Conservation (phyloP, 2,113 vertebrate species). For the Geothlypis trichas region DNA sequence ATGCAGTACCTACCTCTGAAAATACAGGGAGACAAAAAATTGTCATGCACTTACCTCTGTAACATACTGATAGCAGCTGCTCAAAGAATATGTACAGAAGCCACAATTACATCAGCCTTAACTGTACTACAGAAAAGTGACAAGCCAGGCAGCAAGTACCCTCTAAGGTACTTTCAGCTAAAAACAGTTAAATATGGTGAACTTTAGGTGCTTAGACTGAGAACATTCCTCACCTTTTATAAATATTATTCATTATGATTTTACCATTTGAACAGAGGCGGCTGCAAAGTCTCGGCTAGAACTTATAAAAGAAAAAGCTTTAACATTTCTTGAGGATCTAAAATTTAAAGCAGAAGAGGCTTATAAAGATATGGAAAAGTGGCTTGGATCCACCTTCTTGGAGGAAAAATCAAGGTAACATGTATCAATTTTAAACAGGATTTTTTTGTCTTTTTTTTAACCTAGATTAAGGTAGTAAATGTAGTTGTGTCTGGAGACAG, state of each 20-base stretch:
- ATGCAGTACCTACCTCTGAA: background rate
- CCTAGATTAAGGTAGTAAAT: background rate
- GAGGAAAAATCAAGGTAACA: constrained; percentile 86
- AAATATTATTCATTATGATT: background rate
- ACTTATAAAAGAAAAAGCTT: constrained; percentile 80
- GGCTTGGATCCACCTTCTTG: constrained; percentile 78
- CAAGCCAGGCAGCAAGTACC: background rate
- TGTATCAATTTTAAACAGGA: background rate
- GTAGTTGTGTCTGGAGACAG: background rate
- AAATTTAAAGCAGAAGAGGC: constrained; percentile 71
- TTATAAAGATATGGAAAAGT: constrained; percentile 81
- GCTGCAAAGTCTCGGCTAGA: constrained; percentile 77
- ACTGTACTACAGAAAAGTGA: background rate
- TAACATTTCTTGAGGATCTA: constrained; percentile 74
- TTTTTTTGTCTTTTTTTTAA: background rate
- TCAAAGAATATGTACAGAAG: background rate
- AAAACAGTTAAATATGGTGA: background rate
- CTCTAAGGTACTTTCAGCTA: background rate
- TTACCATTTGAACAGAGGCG: constrained; percentile 72
- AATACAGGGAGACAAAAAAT: background rate
- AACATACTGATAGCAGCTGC: background rate
- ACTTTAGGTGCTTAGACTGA: background rate
- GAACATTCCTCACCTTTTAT: background rate
- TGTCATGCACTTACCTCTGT: background rate
- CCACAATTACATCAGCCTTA: background rate